A percentile compares a stretch with the other conserved stretches of the same genome.
Evolutionary conservation across 2,888 invertebrate genomes (phyloP).

Genomic region (Pterostichus niger): DNA sequence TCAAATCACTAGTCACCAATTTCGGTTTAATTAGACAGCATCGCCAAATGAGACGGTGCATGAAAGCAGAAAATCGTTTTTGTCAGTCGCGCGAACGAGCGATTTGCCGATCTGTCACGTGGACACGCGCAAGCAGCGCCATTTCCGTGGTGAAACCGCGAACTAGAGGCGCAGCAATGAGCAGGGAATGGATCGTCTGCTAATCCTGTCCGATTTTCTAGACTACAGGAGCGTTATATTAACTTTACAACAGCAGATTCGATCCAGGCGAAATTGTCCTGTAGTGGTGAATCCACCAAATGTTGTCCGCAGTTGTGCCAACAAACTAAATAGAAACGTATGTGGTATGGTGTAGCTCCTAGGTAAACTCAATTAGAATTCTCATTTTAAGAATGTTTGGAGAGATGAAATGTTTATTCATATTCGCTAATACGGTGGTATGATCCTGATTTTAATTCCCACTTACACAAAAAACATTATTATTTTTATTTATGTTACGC

Average conservation of each 20-base stretch:
- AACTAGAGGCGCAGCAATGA: neutral
- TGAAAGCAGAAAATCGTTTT: slow-evolving; percentile 63
- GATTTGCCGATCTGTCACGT: slow-evolving; percentile 53
- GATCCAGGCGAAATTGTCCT: neutral
- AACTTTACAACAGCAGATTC: slow-evolving; percentile 40
- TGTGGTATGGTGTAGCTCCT: too few species aligned
- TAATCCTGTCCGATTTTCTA: slow-evolving; percentile 52
- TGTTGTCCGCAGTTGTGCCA: slow-evolving; percentile 1
- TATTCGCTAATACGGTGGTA: too few species aligned
- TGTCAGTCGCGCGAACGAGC: neutral
- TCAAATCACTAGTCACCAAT: slow-evolving; percentile 44
- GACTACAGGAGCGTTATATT: slow-evolving; percentile 52
- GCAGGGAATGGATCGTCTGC: slow-evolving; percentile 30
- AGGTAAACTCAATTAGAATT: too few species aligned
- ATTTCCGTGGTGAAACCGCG: neutral
- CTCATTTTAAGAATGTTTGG: too few species aligned
- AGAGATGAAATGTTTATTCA: too few species aligned
- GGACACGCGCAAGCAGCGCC: neutral
- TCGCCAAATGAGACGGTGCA: slow-evolving; percentile 54
- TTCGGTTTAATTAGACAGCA: slow-evolving; percentile 42
- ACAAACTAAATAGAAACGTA: too few species aligned
- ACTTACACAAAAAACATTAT: too few species aligned
- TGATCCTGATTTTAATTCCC: too few species aligned
- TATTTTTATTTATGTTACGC: too few species aligned
- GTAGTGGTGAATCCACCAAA: slow-evolving; percentile 21